Conservation (phyloP, 2,797 vertebrate genomes). For the Enteromius afrohamiltoni region DNA sequence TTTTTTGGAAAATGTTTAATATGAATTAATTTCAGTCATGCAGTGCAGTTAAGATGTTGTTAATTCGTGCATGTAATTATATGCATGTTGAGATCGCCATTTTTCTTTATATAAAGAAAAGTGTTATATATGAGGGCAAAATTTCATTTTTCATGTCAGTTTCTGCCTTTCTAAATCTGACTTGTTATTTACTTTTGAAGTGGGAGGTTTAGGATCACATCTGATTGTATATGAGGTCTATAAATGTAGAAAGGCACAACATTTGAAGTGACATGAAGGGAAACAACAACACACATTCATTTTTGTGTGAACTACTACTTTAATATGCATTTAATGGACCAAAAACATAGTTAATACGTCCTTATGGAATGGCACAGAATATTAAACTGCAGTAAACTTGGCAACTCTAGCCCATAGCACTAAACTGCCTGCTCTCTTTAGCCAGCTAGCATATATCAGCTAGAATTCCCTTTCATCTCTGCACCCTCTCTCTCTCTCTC, state of each 20-base stretch:
- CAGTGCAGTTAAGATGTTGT: not conserved
- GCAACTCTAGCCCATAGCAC: not conserved
- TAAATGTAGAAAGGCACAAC: not conserved
- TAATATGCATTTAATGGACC: conserved; percentile 45
- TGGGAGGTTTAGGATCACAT: not conserved
- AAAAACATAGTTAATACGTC: conserved; percentile 31
- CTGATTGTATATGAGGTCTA: not conserved
- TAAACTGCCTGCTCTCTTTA: conserved; percentile 25
- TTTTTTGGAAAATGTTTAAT: not conserved
- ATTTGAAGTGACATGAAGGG: not conserved
- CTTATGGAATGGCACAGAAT: conserved; percentile 18
- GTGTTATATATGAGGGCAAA: not conserved
- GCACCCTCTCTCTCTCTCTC: conserved; percentile 9
- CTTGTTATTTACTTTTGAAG: not conserved
- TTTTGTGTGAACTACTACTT: conserved; percentile 31
- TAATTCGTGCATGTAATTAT: too few species aligned
- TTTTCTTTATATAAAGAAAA: not conserved
- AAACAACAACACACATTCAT: not conserved
- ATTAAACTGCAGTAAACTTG: conserved; percentile 13
- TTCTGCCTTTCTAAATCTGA: not conserved
- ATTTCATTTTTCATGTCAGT: not conserved
- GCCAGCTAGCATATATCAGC: conserved; percentile 16
- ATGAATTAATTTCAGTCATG: not conserved
- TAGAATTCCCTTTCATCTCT: conserved; percentile 46
- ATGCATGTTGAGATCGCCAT: not conserved